Conservation (phyloP, 2,797 vertebrate genomes). For the Neosilurus hyrtlii region DNA sequence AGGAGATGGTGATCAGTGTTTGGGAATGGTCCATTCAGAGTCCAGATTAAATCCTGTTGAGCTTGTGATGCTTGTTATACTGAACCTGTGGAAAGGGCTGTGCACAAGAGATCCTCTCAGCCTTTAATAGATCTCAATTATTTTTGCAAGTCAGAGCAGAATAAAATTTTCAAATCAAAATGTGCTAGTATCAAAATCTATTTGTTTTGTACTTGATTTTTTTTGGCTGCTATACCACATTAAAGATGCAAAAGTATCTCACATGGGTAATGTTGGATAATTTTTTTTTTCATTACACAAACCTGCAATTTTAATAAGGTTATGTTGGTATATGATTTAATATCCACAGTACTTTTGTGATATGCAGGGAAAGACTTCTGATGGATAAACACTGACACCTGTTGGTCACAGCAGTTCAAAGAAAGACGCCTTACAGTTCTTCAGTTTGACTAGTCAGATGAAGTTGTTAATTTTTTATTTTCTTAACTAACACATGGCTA, state of each 20-base stretch:
- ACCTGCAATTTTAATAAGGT: background rate
- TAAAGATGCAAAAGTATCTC: background rate
- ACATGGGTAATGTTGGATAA: background rate
- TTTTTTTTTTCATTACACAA: background rate
- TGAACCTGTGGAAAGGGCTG: background rate
- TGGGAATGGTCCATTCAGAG: background rate
- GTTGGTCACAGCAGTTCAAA: background rate
- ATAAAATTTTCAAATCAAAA: background rate
- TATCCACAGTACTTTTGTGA: background rate
- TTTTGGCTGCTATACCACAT: background rate
- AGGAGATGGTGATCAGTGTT: background rate
- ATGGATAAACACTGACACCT: conserved; percentile 14
- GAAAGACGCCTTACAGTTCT: background rate
- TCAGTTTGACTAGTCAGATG: background rate
- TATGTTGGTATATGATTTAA: background rate
- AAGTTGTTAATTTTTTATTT: background rate
- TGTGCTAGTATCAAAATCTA: background rate
- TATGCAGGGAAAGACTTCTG: background rate
- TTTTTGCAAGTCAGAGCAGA: background rate
- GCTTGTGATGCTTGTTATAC: background rate
- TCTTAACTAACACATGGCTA: background rate
- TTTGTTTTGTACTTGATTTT: background rate
- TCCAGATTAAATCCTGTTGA: background rate
- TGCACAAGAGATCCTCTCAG: background rate
- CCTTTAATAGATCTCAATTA: background rate